These are phyloP conservation scores for Clytia hemisphaerica DNA, from an alignment of 30 jellyfish, hydroid and myxozoan genomes.

Conservation along the genomic window DNA sequence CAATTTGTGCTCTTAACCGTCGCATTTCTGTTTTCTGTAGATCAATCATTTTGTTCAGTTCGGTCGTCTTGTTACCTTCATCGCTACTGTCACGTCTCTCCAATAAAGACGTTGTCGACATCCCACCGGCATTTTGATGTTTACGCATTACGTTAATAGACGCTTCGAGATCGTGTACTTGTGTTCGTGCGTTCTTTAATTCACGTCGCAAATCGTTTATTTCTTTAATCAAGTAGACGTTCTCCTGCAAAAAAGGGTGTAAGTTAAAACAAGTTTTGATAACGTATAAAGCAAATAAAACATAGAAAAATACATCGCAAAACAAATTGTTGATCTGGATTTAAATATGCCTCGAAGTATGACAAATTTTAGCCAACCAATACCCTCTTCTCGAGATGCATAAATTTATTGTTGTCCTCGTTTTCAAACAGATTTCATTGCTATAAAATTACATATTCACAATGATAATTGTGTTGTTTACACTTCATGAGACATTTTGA, in stretches of 20 bases:
- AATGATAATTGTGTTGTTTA: no score
- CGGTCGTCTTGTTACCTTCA: conserved; percentile 33
- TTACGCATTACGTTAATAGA: conserved; percentile 60
- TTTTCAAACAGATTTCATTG: no score
- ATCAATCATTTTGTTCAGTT: conserved; percentile 73
- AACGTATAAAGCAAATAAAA: no score
- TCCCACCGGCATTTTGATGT: conserved; percentile 42
- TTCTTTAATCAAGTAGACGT: conserved; percentile 81
- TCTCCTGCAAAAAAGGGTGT: conserved; percentile 56
- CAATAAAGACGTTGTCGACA: neutral
- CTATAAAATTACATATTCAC: no score
- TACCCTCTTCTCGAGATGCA: no score
- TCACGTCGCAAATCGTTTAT: conserved; percentile 90
- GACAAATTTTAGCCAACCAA: no score
- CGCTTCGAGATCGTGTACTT: conserved; percentile 84
- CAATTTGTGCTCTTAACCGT: conserved; percentile 60
- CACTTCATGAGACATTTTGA: no score
- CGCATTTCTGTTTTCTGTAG: conserved; percentile 82
- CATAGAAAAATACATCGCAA: no score
- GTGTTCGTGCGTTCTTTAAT: conserved; percentile 82
- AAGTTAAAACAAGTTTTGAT: no score
- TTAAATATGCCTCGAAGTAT: no score
- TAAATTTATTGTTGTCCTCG: no score
- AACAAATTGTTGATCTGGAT: no score
- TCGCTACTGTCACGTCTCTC: conserved; percentile 16